Base-by-base conservation (phyloP, 2,888 invertebrate genomes). In the Cosmia pyralina region DNA sequence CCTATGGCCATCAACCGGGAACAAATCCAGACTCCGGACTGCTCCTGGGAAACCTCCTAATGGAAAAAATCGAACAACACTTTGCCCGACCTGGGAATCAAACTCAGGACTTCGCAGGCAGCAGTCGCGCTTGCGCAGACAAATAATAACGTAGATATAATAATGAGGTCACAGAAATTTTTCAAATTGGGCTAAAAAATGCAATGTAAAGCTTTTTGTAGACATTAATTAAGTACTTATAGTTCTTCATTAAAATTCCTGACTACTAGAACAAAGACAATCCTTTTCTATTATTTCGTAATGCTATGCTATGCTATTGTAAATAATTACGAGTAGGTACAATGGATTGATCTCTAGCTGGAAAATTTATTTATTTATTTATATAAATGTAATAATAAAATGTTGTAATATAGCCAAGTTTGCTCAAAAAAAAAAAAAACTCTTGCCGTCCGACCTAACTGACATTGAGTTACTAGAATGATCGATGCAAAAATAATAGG, bases 171-270 rank as follows among this genome's bases (percentile, higher is more conserved):
- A n/a, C n/a, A n/a, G n/a, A n/a, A n/a, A n/a, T n/a, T 28, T 28
- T 28, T 28, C 28, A 28, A 28, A 48, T 65, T 34, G 1, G 1
- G 2, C 13, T 57, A 13, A 72, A 59, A 59, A 58, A 66, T 69
- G 69, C 55, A 69, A 82, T 77, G 66, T 82, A 19, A 17, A 59
- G 50, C 34, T 59, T 69, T 80, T 75, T 58, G n/a, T 41, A 46
- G n/a, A 17, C 22, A 59, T 34, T 73, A 58, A 44, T 28, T 28
- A 28, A 28, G 28, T 28, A 28, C 1, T 1, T 55, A 41, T 44
- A n/a, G 28, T 52, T n/a, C 53, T 53, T 69, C 34, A 64, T 77
- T 77, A 77, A 81, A 77, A 81, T 82, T 52, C 78, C 63, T 63
- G 7, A 58, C 6, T n/a, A 8, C 38, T 57, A 15, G 41, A 69